Base-by-base conservation (phyloP, 2,113 vertebrate species). In the Otocyon megalotis region DNA sequence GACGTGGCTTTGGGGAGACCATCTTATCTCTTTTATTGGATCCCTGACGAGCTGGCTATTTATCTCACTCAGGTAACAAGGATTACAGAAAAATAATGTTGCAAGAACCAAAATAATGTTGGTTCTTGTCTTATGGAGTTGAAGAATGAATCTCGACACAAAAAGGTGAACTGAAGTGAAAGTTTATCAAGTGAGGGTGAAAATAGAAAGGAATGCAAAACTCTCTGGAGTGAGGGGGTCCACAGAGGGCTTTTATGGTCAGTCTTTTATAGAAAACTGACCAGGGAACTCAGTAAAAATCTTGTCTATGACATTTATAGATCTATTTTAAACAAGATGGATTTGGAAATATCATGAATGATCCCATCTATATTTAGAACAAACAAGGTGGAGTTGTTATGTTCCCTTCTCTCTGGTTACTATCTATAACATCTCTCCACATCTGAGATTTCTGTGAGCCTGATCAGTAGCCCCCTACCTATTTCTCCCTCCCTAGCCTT, bases 31-130 rank as follows among this genome's bases (percentile, higher is more conserved):
- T 53, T 50, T 63, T 90, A 96, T 32, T 89, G n/a, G 48, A 85
- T 95, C 79, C 32, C 71, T 76, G 82, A 88, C 82, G 82, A 65
- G 28, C 20, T 76, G 71, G n/a, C 87, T 81, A 10, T 30, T 20
- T 32, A 54, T 83, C 63, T 91, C 37, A 62, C 26, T 91, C 71
- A 85, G 82, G 87, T 93, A 62, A 91, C 63, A 81, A 89, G 37
- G 71, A 28, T 84, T 74, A 32, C 54, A 80, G 53, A 67, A 74
- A 69, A 69, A 17, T n/a, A n/a, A 69, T n/a, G 67, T 2, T 8
- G 3, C 32, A 69, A 16, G 67, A 43, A 7, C 43, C 43, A 43
- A 43, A 43, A 8, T 43, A 43, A 43, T 43, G 67, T n/a, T 69
- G 32, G 65, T n/a, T 69, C 63, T 67, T 67, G 30, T 67, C 30